Conservation (phyloP, 2,797 vertebrate species). For the Myiotriccus ornatus region DNA sequence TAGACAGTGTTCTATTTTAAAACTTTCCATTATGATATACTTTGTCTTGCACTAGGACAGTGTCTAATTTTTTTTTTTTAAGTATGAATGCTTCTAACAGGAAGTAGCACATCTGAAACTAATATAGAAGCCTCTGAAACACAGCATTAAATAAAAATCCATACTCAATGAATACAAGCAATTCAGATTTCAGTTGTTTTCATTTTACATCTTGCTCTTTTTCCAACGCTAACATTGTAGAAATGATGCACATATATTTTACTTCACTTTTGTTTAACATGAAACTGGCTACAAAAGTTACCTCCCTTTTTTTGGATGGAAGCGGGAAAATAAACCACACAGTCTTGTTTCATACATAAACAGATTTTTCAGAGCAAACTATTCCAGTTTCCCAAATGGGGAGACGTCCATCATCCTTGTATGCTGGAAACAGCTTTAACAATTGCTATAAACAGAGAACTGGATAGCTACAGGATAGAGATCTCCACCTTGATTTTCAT, state of each 20-base stretch:
- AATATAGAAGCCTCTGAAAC: slow-evolving; percentile 21
- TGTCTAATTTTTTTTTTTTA: not conserved
- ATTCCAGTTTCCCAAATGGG: not conserved
- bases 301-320: not conserved
- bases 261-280: not conserved
- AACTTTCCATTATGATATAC: not conserved
- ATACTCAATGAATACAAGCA: not conserved
- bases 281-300: not conserved
- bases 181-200: slow-evolving; percentile 21
- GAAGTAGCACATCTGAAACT: slow-evolving; percentile 55
- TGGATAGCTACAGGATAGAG: slow-evolving; percentile 1
- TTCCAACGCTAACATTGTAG: not conserved
- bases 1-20: not conserved
- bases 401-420: not conserved
- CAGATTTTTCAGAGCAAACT: not conserved
- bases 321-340: not conserved
- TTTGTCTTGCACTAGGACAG: not conserved
- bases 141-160: slow-evolving; percentile 33
- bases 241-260: not conserved
- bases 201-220: not conserved
- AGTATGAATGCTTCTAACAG: slow-evolving; percentile 9
- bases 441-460: not conserved
- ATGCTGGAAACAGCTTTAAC: not conserved
- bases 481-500: not conserved
- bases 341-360: not conserved